Percentiles rank a stretch among this genome's conserved stretches.
These are phyloP conservation scores for Drosophila ironensis DNA, from an alignment of 1,140 invertebrate genomes.

Conservation along the genomic window DNA sequence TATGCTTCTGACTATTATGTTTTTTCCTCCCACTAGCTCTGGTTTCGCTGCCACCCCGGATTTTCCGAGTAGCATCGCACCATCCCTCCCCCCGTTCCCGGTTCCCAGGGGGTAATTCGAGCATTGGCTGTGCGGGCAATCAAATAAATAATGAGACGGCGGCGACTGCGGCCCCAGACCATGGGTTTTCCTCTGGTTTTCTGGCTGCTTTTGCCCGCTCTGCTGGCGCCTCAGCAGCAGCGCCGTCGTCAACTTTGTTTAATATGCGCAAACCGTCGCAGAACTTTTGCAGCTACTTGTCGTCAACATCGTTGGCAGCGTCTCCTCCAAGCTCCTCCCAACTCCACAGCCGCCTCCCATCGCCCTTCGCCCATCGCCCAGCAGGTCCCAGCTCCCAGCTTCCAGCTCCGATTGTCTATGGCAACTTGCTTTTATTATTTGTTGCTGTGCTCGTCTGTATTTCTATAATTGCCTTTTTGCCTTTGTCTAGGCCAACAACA, in stretches of 20 bases:
- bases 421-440: conserved; percentile 73
- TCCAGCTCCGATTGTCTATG: conserved; percentile 67
- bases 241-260: conserved; percentile 68
- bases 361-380: conserved; percentile 23
- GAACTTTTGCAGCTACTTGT: conserved; percentile 65
- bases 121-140: conserved; percentile 73
- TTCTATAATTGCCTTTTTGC: conserved; percentile 76
- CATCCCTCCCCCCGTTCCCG: background rate
- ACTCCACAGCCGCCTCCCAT: no score
- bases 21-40: conserved; percentile 10
- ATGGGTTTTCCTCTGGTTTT: background rate
- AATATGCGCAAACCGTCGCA: conserved; percentile 78
- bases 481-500: conserved; percentile 65
- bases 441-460: conserved; percentile 61
- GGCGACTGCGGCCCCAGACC: conserved; percentile 39
- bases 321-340: conserved; percentile 21
- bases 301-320: conserved; percentile 35
- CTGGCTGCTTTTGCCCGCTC: background rate
- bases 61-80: conserved; percentile 8
- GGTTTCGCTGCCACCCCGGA: background rate
- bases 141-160: conserved; percentile 78
- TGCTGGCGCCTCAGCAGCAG: background rate
- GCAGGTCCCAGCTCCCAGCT: no score
- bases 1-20: conserved; percentile 60
- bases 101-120: conserved; percentile 73